Evolutionary conservation across 2,113 vertebrate species (phyloP).

Genomic region (Urocolius indicus): DNA sequence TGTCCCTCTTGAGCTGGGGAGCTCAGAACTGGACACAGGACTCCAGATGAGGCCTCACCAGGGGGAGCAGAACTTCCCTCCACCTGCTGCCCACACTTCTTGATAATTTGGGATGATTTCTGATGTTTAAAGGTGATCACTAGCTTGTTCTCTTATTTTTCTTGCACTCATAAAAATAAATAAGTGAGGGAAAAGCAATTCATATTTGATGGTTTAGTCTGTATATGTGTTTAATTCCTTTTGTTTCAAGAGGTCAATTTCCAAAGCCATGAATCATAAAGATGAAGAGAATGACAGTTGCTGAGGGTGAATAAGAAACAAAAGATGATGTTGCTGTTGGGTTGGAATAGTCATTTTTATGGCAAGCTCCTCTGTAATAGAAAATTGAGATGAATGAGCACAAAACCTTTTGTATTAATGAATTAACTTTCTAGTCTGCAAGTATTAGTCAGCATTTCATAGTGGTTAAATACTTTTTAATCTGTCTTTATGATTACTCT

Average conservation of each 20-base stretch:
- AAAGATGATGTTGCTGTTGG: neutral
- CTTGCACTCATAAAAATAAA: neutral
- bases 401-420: neutral
- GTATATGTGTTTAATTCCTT: neutral
- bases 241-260: neutral
- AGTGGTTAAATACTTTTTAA: conserved; percentile 17
- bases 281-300: neutral
- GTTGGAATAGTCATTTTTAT: neutral
- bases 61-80: too few species aligned
- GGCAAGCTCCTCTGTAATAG: neutral
- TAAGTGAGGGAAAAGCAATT: neutral
- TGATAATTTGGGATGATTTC: neutral
- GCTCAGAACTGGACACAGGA: too few species aligned
- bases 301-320: neutral
- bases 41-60: too few species aligned
- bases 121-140: neutral
- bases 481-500: conserved; percentile 1
- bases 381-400: conserved; percentile 21
- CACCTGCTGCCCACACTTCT: too few species aligned
- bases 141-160: neutral
- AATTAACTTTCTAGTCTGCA: neutral
- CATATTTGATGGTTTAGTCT: neutral
- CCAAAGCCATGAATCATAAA: neutral
- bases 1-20: too few species aligned
- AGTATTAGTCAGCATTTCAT: conserved; percentile 11